A percentile compares a stretch with the other conserved stretches of the same genome.
Conservation (phyloP, 1,140 invertebrate species). For the Drosophila littoralis region DNA sequence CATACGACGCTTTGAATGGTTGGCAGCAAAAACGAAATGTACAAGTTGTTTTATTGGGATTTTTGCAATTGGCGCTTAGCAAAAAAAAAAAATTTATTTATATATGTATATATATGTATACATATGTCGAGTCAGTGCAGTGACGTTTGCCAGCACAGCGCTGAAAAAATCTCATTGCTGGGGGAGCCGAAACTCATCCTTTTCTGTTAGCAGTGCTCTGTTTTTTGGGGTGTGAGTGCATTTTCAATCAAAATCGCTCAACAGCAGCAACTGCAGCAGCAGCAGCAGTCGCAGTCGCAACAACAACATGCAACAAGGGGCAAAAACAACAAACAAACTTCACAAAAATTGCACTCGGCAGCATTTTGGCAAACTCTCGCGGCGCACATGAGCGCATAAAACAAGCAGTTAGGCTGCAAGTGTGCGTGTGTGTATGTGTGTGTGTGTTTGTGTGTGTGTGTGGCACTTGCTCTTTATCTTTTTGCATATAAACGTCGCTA, state of each 20-base stretch:
- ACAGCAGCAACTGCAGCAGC: conserved; percentile 26
- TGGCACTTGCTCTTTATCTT: conserved; percentile 80
- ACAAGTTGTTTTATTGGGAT: conserved; percentile 54
- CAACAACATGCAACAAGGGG: conserved; percentile 13
- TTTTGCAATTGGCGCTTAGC: conserved; percentile 38
- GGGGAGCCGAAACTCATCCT: conserved; percentile 40
- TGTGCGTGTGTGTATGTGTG: conserved; percentile 25
- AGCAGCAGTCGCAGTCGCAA: conserved; percentile 15
- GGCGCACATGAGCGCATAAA: conserved; percentile 70
- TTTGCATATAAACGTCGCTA: conserved; percentile 77
- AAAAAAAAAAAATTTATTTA: conserved; percentile 3
- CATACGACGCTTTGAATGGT: background rate
- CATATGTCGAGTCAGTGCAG: conserved; percentile 35
- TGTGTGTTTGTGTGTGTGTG: conserved; percentile 43
- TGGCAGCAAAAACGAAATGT: conserved; percentile 48
- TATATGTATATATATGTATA: background rate
- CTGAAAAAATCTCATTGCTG: conserved; percentile 21
- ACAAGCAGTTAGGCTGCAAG: conserved; percentile 58
- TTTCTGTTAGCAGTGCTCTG: conserved; percentile 6
- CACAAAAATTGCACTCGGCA: conserved; percentile 73
- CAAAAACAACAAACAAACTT: conserved; percentile 56
- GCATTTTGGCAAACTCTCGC: conserved; percentile 73
- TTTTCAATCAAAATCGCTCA: conserved; percentile 82
- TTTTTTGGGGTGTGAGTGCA: conserved; percentile 48
- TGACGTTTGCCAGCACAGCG: conserved; percentile 2